Base-by-base conservation (phyloP, 2,888 invertebrate species). In the Philhelius pedissequus region DNA sequence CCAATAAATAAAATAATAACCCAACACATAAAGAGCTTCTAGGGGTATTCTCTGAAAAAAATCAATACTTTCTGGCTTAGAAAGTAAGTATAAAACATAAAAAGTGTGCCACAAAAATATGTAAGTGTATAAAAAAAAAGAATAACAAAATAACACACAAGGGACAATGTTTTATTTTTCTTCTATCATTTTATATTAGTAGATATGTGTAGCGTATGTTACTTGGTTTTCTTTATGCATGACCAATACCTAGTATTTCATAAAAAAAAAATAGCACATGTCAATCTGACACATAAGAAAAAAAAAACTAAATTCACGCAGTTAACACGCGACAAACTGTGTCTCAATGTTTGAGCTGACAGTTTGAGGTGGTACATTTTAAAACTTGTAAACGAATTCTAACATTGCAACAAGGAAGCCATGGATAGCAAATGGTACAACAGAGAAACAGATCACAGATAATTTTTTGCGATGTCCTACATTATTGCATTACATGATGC, bases 401-500 rank as follows among this genome's bases (percentile, higher is more conserved):
- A n/a, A n/a, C n/a, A n/a, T n/a, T 52, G 25, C 25, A 60, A 27
- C 11, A 58, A 56, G 54, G 20, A 32, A 32, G 4, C 20, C 32
- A 56, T 32, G 9, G 1, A 11, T n/a, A 25, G n/a, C 9, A 48
- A 0, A 45, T n/a, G n/a, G n/a, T 4, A 27, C 13, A 38, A 8
- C 35, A 13, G n/a, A 15, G 5, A 38, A 58, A 6, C 13, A 13
- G 32, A 38, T 35, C 30, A 58, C 66, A 71, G 40, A 68, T 68
- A 73, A 48, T 77, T 62, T 68, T n/a, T n/a, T n/a, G n/a, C n/a
- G n/a, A 38, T 68, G 77, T 73, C 77, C 82, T 82, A 78, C 73
- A 68, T 82, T 73, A 82, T 78, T 78, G 82, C 73, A 78, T 82
- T 82, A 73, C 82, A 69, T 82, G 62, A 30, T 40, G 62, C 66